Evolutionary conservation across 2,113 vertebrate genomes (phyloP).

Genomic region (Melanotaenia duboulayi): DNA sequence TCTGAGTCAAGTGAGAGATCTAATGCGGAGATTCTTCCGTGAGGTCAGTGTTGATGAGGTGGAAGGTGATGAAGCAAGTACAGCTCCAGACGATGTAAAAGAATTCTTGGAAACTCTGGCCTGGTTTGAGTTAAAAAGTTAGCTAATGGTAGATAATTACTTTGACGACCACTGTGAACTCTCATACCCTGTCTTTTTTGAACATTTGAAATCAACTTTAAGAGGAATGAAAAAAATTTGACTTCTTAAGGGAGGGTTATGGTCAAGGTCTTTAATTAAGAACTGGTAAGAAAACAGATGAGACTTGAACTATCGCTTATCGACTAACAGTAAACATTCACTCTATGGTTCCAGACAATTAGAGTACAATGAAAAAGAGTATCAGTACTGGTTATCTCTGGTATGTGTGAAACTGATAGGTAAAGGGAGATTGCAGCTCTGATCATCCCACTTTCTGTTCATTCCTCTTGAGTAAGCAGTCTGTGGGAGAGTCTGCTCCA

Average conservation of each 20-base stretch:
- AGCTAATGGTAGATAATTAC: constrained; percentile 33
- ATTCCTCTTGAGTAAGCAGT: constrained; percentile 63
- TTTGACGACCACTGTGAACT: constrained; percentile 26
- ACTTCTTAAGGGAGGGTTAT: constrained; percentile 1
- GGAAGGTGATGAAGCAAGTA: constrained; percentile 35
- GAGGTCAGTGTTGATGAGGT: constrained; percentile 10
- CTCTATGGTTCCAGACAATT: constrained; percentile 38
- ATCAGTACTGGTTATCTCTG: constrained; percentile 77
- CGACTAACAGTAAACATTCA: constrained; percentile 15
- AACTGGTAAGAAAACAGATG: constrained; percentile 27
- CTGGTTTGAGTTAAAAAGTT: constrained; percentile 38
- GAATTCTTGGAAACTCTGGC: constrained; percentile 37
- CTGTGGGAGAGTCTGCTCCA: constrained; percentile 48
- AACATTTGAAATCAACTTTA: constrained; percentile 19
- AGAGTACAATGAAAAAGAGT: constrained; percentile 51
- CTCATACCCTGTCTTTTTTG: background rate
- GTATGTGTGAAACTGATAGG: constrained; percentile 77
- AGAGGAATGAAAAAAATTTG: constrained; percentile 6
- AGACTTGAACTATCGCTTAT: constrained; percentile 17
- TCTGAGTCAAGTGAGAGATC: constrained; percentile 68
- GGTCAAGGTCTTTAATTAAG: constrained; percentile 41
- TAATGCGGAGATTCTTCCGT: constrained; percentile 12
- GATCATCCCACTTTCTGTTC: constrained; percentile 50
- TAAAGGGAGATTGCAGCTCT: constrained; percentile 67
- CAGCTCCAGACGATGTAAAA: constrained; percentile 7